phyloP scores from a whole-genome alignment of 2,888 invertebrate genomes.

The Cryptosula pallasiana region DNA sequence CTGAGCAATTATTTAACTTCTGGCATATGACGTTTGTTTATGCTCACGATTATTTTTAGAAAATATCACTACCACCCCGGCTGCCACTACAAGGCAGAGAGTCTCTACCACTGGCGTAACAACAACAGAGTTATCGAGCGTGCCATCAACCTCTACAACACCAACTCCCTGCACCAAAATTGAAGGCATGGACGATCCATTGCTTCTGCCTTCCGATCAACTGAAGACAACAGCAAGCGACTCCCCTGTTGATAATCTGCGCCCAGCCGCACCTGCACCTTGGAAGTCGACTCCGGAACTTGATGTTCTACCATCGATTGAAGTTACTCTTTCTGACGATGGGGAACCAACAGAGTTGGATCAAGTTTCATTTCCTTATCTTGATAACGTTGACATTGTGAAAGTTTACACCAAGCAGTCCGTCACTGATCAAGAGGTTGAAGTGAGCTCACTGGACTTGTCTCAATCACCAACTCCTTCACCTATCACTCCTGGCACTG shows the following conservation, averaged over 20 bases:
- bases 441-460: no score
- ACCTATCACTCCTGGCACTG: not conserved
- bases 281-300: not conserved
- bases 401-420: not conserved
- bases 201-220: not conserved
- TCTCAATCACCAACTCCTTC: not conserved
- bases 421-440: not conserved
- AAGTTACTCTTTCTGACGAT: not conserved
- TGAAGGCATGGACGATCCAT: not conserved
- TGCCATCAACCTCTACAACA: slow-evolving; percentile 5
- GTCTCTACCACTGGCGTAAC: not conserved
- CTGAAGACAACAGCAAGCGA: not conserved
- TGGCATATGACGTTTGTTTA: no score
- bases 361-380: not conserved
- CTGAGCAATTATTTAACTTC: no score
- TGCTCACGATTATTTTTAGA: no score
- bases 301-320: not conserved
- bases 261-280: not conserved
- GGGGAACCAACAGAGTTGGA: not conserved
- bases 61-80: not conserved
- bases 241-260: not conserved
- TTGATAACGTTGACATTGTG: not conserved
- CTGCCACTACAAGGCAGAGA: not conserved
- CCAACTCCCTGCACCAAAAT: not conserved
- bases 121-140: not conserved